Evolutionary conservation across 1,140 invertebrate genomes (phyloP), one percentile per base, ranked within the genome.

Genomic region (Nephotettix cincticeps): DNA sequence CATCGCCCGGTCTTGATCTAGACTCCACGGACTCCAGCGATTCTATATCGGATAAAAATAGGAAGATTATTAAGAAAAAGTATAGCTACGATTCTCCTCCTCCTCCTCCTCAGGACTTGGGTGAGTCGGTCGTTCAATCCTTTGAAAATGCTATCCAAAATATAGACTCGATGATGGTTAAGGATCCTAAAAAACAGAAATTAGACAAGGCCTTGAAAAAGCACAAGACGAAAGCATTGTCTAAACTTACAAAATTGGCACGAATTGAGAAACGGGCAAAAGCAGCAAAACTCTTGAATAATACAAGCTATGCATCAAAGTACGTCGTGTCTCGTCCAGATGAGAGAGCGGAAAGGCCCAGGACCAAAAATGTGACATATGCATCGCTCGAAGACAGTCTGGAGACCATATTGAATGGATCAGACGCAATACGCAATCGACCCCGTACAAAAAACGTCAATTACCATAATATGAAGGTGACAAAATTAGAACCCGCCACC

Each of bases 361-460:
- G 71, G 30, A 74, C 71, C 23, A 75, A 74, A 51, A 75, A 74
- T 69, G 74, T 74, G 13, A 64, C 69, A 83, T 75, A 47, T 79
- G 79, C 17, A 71, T 78, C 64, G 69, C 74, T 70, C 71, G 79
- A 65, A 27, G 63, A 65, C 36, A 28, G 61, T 75, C 72, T 43
- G 76, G 78, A 66, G 47, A 40, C 73, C 72, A 70, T 69, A 21
- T 78, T 81, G 0, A 74, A 80, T 2, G 82, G 81, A 25, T 76
- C 78, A 0, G 81, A 82, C 2, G 79, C 82, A 14, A 85, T 85
- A 70, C 77, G 86, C 65, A 85, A 86, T 64, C 77, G 86, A 61
- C 86, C 86, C 9, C 78, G 86, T 45, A 89, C 86, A 0, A 88
- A 88, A 76, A 88, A 89, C 68, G 87, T 89, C 0, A 86, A 83